A percentile compares a stretch with the other conserved stretches of the same genome.
These are phyloP conservation scores for Varanus komodoensis DNA, from an alignment of 2,113 vertebrate species.

Conservation along the genomic window DNA sequence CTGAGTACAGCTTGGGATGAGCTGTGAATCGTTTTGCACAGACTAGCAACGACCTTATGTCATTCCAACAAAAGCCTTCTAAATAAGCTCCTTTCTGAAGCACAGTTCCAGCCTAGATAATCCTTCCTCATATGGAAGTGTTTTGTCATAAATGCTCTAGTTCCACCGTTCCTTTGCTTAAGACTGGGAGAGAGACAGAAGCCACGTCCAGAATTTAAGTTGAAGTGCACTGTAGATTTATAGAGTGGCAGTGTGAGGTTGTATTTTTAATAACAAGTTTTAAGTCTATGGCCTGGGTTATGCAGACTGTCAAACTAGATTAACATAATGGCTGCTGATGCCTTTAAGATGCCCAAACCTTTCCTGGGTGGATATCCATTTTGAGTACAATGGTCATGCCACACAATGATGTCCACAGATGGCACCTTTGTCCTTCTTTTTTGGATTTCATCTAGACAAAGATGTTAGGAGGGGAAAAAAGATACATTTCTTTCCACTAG, in stretches of 20 bases:
- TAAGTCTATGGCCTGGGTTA: neutral
- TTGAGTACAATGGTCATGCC: neutral
- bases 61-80: neutral
- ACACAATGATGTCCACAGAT: neutral
- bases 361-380: neutral
- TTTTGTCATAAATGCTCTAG: neutral
- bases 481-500: neutral
- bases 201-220: neutral
- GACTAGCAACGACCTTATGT: neutral
- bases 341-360: neutral
- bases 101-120: neutral
- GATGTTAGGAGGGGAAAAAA: neutral
- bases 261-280: slow-evolving; percentile 10
- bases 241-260: neutral
- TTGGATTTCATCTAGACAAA: neutral
- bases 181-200: neutral
- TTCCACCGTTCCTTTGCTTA: neutral
- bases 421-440: neutral
- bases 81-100: neutral
- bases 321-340: neutral
- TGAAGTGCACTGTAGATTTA: slow-evolving; percentile 2
- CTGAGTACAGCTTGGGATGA: neutral
- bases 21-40: neutral
- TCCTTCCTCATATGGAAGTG: slow-evolving; percentile 7
- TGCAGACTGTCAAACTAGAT: neutral